Percentiles rank a stretch among this genome's conserved stretches.
Conservation (phyloP, 2,113 vertebrate species). For the Chroicocephalus ridibundus region DNA sequence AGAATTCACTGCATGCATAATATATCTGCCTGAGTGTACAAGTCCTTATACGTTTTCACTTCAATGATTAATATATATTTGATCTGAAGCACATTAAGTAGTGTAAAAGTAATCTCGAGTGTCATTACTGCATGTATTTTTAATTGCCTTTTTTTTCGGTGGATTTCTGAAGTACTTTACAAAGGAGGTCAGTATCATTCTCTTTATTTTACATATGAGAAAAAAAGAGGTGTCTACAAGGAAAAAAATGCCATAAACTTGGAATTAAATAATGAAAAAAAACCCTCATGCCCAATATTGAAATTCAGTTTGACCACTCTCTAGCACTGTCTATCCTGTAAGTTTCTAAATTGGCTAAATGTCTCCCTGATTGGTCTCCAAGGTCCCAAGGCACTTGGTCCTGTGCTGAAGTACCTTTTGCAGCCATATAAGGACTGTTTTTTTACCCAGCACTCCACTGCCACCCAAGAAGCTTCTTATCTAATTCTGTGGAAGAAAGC, state of each 20-base stretch:
- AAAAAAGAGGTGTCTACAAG: not conserved
- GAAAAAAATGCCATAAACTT: not conserved
- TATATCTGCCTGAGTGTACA: not conserved
- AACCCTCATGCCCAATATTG: rapidly evolving
- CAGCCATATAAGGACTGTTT: not conserved
- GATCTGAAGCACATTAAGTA: not conserved
- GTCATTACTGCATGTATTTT: not conserved
- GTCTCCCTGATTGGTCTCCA: not conserved
- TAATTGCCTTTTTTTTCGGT: not conserved
- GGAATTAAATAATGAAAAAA: not conserved
- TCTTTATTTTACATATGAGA: not conserved
- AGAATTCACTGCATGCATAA: not conserved
- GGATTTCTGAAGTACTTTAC: not conserved
- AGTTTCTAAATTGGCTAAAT: not conserved
- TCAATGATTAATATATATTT: not conserved
- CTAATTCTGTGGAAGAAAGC: not conserved
- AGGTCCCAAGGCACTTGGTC: not conserved
- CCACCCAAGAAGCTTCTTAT: not conserved
- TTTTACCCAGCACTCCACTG: not conserved
- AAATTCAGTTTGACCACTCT: not conserved
- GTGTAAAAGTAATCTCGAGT: not conserved
- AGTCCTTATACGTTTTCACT: not conserved
- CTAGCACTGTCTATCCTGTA: not conserved
- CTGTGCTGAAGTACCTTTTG: not conserved
- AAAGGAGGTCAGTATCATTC: not conserved